These are phyloP conservation scores for Timema podura DNA, from an alignment of 2,888 invertebrate genomes.

Conservation along the genomic window DNA sequence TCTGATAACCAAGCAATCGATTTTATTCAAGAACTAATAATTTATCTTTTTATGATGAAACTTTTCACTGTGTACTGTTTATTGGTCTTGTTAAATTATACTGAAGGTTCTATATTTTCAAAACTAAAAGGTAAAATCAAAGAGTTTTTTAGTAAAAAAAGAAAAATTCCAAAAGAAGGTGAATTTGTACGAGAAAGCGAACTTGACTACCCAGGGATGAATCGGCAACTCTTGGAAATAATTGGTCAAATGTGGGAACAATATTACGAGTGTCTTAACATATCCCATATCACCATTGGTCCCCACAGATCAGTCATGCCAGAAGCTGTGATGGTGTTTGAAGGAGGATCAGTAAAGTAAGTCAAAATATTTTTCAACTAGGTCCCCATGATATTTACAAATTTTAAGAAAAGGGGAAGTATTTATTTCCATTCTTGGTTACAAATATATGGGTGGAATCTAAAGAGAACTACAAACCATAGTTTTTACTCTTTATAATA, in stretches of 20 bases:
- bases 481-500: no score
- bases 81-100: no score
- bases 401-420: no score
- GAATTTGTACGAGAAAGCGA: slow-evolving; percentile 10
- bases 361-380: slow-evolving; percentile 34
- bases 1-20: no score
- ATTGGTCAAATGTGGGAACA: slow-evolving; percentile 50
- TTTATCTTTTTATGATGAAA: no score
- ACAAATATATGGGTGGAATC: background rate
- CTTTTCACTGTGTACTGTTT: no score
- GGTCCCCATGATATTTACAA: background rate
- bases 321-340: slow-evolving; percentile 44
- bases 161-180: background rate
- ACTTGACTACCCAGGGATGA: slow-evolving; percentile 48
- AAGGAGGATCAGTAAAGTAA: slow-evolving; percentile 48
- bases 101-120: no score
- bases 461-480: no score
- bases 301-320: slow-evolving; percentile 42
- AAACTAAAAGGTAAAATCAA: no score
- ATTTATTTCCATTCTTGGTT: background rate
- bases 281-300: slow-evolving; percentile 42
- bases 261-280: slow-evolving; percentile 52
- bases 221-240: slow-evolving; percentile 41
- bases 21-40: no score
- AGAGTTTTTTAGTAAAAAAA: slow-evolving; percentile 1